Evolutionary conservation across 2,888 invertebrate genomes (phyloP).

Genomic region (Trissoscelio sp.): DNA sequence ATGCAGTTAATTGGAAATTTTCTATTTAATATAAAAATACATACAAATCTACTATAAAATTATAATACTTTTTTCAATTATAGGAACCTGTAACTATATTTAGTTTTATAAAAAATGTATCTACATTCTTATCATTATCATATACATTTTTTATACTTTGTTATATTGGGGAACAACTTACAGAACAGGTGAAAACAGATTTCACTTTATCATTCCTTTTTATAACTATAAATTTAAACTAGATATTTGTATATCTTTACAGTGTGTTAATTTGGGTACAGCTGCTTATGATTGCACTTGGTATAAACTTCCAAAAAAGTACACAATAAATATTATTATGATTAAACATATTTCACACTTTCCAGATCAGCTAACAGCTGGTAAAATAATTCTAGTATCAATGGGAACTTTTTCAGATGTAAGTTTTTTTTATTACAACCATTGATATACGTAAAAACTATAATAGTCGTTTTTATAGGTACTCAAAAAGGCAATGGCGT

Average conservation of each 20-base stretch:
- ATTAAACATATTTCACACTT: constrained; percentile 5
- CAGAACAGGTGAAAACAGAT: background rate
- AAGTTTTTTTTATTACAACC: constrained; percentile 1
- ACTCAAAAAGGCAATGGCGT: background rate
- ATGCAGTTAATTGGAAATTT: too few species aligned
- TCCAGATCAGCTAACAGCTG: constrained; percentile 16
- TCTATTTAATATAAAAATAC: too few species aligned
- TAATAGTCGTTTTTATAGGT: background rate
- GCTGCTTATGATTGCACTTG: background rate
- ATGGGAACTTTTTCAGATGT: constrained; percentile 15
- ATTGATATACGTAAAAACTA: too few species aligned
- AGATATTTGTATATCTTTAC: too few species aligned
- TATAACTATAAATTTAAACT: too few species aligned
- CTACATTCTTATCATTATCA: background rate
- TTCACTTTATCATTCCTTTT: too few species aligned
- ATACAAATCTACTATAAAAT: too few species aligned
- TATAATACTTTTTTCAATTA: background rate
- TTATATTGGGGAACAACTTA: constrained; percentile 11
- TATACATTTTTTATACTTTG: constrained; percentile 12
- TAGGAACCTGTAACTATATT: background rate
- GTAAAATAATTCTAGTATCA: constrained; percentile 5
- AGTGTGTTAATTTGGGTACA: background rate
- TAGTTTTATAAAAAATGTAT: background rate
- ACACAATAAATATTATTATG: background rate
- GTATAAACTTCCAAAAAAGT: constrained; percentile 12